Evolutionary conservation across 2,113 vertebrate species (phyloP).

Genomic region (Leiothrix lutea): DNA sequence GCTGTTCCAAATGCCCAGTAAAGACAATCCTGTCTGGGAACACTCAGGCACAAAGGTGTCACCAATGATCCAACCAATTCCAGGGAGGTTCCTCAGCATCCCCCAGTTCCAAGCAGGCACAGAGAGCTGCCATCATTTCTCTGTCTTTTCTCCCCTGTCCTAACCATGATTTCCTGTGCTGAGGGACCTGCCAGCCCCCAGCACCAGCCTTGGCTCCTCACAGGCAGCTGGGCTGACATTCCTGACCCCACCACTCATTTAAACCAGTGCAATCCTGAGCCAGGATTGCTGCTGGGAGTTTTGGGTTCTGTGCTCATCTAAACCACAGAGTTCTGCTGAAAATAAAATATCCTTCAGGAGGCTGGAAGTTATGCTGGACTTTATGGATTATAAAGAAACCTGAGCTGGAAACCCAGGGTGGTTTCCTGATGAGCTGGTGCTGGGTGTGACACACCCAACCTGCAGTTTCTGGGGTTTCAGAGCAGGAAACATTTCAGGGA

Average conservation of each 20-base stretch:
- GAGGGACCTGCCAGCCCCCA: neutral
- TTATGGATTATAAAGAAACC: rapidly evolving
- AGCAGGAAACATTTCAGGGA: neutral
- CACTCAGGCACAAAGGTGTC: neutral
- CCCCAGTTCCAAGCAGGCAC: rapidly evolving
- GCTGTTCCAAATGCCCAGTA: neutral
- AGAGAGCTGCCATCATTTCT: neutral
- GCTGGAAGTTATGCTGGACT: rapidly evolving
- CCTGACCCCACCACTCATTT: neutral
- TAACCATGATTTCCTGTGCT: rapidly evolving
- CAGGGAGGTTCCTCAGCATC: rapidly evolving
- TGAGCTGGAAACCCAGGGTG: neutral
- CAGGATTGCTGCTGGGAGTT: rapidly evolving
- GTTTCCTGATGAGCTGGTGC: neutral
- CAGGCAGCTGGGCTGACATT: neutral
- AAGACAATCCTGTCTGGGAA: neutral
- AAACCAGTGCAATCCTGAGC: neutral
- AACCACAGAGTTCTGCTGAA: neutral
- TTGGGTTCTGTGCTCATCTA: neutral
- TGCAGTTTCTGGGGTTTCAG: neutral
- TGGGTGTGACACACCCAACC: neutral
- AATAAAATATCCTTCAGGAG: too few species aligned
- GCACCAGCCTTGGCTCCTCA: rapidly evolving
- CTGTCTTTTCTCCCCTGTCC: rapidly evolving
- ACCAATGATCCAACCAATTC: rapidly evolving